These are phyloP conservation scores for Nymphalis polychloros DNA, from an alignment of 2,888 invertebrate species.

Conservation along the genomic window DNA sequence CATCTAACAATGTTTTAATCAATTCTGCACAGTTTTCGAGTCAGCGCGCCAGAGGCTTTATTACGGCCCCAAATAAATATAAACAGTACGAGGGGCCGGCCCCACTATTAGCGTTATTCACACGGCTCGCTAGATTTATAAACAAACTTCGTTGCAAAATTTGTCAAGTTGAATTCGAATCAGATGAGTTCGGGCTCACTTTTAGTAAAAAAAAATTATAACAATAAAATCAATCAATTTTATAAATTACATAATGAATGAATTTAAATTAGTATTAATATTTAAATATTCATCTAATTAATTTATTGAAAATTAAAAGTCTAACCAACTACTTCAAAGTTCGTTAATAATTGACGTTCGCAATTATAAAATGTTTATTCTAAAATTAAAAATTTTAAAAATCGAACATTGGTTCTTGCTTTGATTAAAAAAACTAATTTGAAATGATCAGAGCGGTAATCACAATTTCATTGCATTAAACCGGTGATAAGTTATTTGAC, in stretches of 20 bases:
- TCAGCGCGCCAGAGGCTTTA: constrained; percentile 80
- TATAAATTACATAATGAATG: too few relatives aligned
- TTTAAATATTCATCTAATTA: too few relatives aligned
- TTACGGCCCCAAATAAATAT: constrained; percentile 80
- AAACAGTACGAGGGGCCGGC: constrained; percentile 77
- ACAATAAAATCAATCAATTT: background rate
- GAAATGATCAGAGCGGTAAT: constrained; percentile 45
- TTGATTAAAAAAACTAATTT: background rate
- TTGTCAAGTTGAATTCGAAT: background rate
- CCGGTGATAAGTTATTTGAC: constrained; percentile 79
- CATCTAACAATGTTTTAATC: constrained; percentile 80
- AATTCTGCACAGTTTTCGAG: constrained; percentile 81
- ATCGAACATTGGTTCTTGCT: too few relatives aligned
- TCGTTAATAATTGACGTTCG: too few relatives aligned
- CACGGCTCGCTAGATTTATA: constrained; percentile 74
- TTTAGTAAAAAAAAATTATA: background rate
- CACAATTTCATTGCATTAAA: constrained; percentile 78
- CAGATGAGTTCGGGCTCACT: background rate
- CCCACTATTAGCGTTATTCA: constrained; percentile 80
- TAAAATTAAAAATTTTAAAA: too few relatives aligned
- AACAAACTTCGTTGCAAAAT: constrained; percentile 5
- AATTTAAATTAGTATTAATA: too few relatives aligned
- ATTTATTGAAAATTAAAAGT: too few relatives aligned
- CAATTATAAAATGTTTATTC: too few relatives aligned
- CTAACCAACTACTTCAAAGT: too few relatives aligned